Conservation (phyloP, 92 coral and sea anemone species). For the Pocillopora meandrina region DNA sequence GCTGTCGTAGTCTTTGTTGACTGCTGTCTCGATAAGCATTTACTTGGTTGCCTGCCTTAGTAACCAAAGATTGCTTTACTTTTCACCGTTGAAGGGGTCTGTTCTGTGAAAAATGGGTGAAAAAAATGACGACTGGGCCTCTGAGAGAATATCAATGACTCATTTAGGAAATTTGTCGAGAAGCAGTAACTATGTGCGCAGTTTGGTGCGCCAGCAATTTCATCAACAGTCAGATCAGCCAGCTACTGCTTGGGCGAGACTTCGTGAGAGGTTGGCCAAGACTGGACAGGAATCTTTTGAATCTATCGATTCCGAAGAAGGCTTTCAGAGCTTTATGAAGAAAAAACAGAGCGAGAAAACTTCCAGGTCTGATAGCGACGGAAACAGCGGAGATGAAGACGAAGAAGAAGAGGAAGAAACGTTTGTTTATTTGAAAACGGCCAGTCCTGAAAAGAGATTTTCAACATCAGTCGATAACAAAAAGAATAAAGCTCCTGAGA, state of each 20-base stretch:
- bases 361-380: background rate
- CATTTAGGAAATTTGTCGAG: slow-evolving; percentile 37
- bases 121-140: background rate
- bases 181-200: slow-evolving; percentile 44
- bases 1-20: background rate
- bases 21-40: background rate
- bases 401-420: slow-evolving; percentile 22
- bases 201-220: slow-evolving; percentile 51
- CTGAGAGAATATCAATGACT: slow-evolving; percentile 30
- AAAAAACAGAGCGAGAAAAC: background rate
- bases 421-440: slow-evolving; percentile 21
- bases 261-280: slow-evolving; percentile 39
- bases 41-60: slow-evolving; percentile 1
- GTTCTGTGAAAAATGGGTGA: slow-evolving; percentile 3
- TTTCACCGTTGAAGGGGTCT: background rate
- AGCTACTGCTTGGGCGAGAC: slow-evolving; percentile 36
- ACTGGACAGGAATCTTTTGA: background rate
- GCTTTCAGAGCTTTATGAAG: slow-evolving; percentile 20
- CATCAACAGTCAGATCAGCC: slow-evolving; percentile 35
- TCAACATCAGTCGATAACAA: background rate
- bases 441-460: slow-evolving; percentile 4
- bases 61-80: slow-evolving; percentile 5
- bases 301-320: slow-evolving; percentile 25
- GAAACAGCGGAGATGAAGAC: slow-evolving; percentile 24
- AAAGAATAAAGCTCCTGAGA: background rate